A percentile compares a stretch with the other conserved stretches of the same genome.
These are phyloP conservation scores for Parotocinclus haroldoi DNA, from an alignment of 2,797 vertebrate genomes.

Conservation along the genomic window DNA sequence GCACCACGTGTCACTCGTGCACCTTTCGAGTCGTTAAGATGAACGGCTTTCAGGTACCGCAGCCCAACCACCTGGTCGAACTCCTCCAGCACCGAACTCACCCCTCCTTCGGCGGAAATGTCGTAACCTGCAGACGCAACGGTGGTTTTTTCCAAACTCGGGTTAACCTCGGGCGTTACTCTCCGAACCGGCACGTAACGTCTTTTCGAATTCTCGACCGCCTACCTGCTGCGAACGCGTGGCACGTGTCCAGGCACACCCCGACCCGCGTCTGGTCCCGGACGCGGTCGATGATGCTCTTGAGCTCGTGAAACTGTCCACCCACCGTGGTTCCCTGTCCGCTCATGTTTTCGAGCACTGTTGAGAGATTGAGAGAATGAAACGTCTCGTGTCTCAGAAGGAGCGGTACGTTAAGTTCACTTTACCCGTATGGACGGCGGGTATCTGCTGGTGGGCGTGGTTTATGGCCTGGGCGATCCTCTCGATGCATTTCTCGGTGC, in stretches of 20 bases:
- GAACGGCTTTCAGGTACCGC: conserved; percentile 69
- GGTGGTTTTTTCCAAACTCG: background rate
- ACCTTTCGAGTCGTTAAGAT: conserved; percentile 82
- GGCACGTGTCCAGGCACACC: conserved; percentile 77
- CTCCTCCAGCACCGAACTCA: conserved; percentile 68
- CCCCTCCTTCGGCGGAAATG: conserved; percentile 67
- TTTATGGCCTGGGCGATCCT: conserved; percentile 74
- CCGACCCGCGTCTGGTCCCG: conserved; percentile 71
- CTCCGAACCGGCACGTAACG: background rate
- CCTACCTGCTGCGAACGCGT: conserved; percentile 75
- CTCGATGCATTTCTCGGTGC: conserved; percentile 65
- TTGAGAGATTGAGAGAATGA: background rate
- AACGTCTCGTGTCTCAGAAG: background rate
- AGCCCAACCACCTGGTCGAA: conserved; percentile 73
- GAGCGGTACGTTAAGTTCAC: too few relatives aligned
- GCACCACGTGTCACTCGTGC: background rate
- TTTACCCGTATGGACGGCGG: conserved; percentile 71
- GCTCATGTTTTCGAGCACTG: conserved; percentile 80
- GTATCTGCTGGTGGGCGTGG: conserved; percentile 69
- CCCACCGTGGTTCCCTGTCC: conserved; percentile 76
- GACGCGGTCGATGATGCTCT: conserved; percentile 71
- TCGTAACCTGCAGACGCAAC: conserved; percentile 63
- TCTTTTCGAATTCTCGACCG: background rate
- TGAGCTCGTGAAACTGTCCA: conserved; percentile 71
- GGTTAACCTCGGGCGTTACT: too few relatives aligned